Conservation (phyloP, 2,113 vertebrate species). For the Castor canadensis region DNA sequence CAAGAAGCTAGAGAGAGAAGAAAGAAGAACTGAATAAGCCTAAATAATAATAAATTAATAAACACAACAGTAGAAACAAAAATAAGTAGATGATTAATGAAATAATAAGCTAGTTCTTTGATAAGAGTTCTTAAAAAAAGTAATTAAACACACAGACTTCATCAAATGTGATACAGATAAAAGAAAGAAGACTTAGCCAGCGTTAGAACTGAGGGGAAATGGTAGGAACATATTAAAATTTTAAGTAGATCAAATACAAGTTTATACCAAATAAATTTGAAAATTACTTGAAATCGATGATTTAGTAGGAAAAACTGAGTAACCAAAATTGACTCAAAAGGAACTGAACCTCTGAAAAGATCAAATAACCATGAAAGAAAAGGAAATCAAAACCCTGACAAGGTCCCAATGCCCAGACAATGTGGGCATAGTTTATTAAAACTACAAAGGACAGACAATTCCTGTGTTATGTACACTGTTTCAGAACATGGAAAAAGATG, state of each 20-base stretch:
- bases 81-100: constrained; percentile 22
- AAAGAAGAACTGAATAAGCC: neutral
- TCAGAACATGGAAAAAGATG: constrained; percentile 10
- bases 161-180: neutral
- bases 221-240: neutral
- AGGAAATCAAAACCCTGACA: constrained; percentile 28
- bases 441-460: constrained; percentile 51
- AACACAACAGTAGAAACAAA: neutral
- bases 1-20: neutral
- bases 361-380: neutral
- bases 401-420: constrained; percentile 29
- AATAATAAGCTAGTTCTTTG: constrained; percentile 21
- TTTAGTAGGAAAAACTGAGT: constrained; percentile 52
- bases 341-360: constrained; percentile 41
- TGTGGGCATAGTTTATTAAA: neutral
- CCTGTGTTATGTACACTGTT: neutral
- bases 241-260: constrained; percentile 25
- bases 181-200: constrained; percentile 18
- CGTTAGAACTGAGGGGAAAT: neutral
- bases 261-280: constrained; percentile 45
- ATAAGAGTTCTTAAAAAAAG: neutral
- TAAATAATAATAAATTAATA: constrained; percentile 12
- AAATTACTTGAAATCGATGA: constrained; percentile 45
- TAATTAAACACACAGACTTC: neutral
- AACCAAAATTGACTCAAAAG: constrained; percentile 52